Percentiles rank a stretch among this genome's conserved stretches.
Conservation (phyloP, 2,797 vertebrate genomes). For the Alosa sapidissima region DNA sequence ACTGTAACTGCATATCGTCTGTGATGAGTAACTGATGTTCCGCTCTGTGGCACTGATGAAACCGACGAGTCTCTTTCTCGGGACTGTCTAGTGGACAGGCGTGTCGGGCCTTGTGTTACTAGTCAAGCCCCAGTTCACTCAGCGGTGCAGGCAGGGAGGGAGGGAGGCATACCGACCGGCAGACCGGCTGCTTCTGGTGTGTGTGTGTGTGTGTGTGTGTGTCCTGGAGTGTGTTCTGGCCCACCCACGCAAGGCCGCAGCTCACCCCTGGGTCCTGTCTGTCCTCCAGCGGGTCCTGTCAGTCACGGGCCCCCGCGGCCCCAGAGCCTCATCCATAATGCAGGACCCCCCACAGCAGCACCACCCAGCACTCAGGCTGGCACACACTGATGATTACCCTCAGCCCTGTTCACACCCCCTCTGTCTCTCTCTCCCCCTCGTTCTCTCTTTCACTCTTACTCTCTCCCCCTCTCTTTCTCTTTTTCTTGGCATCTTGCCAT, state of each 20-base stretch:
- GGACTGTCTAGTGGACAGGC: no score
- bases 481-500: not conserved
- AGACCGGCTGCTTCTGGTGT: not conserved
- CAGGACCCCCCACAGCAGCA: not conserved
- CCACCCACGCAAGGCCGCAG: not conserved
- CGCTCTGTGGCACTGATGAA: no score
- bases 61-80: no score
- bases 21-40: no score
- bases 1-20: no score
- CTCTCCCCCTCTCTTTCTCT: not conserved
- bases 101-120: no score
- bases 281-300: not conserved
- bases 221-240: not conserved
- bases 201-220: not conserved
- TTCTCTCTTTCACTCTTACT: not conserved
- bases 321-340: not conserved
- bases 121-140: no score
- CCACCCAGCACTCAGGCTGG: not conserved
- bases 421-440: not conserved
- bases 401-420: not conserved
- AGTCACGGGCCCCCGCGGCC: not conserved
- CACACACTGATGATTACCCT: constrained; percentile 3
- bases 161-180: no score
- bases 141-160: no score
- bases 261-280: not conserved